Evolutionary conservation across 2,113 vertebrate genomes (phyloP).

Genomic region (Oncorhynchus nerka): DNA sequence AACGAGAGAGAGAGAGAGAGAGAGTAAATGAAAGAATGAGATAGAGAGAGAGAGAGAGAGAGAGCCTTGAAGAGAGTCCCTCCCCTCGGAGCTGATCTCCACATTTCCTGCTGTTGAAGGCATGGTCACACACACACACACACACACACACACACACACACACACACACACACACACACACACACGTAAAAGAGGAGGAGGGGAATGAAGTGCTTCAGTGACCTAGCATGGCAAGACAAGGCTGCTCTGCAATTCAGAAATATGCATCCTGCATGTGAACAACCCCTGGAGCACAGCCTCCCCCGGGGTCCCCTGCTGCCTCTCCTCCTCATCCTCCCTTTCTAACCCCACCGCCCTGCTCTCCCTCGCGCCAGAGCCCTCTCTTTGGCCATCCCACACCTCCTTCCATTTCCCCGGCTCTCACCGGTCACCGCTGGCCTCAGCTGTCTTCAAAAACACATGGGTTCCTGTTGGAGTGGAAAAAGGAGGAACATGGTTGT

Average conservation of each 20-base stretch:
- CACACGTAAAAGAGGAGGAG: not conserved
- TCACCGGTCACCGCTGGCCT: slow-evolving; percentile 8
- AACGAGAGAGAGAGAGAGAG: slow-evolving; percentile 19
- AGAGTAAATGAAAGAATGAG: slow-evolving; percentile 47
- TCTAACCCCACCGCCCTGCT: not conserved
- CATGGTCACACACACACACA: not conserved
- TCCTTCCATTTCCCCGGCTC: slow-evolving; percentile 4
- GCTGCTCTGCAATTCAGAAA: slow-evolving; percentile 72
- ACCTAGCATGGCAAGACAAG: slow-evolving; percentile 59
- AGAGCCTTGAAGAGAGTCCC: slow-evolving; percentile 15
- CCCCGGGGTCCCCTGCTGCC: slow-evolving; percentile 49
- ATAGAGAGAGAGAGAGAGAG: not conserved
- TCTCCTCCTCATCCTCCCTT: slow-evolving; percentile 22
- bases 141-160: slow-evolving; percentile 15
- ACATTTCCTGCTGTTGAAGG: slow-evolving; percentile 35
- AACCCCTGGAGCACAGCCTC: slow-evolving; percentile 64
- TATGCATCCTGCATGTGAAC: slow-evolving; percentile 76
- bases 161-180: slow-evolving; percentile 20
- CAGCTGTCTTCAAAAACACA: slow-evolving; percentile 36
- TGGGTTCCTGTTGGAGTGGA: slow-evolving; percentile 1
- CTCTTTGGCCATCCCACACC: slow-evolving; percentile 20
- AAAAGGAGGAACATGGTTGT: not conserved
- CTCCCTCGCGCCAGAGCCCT: not conserved
- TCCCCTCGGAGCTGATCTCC: slow-evolving; percentile 42
- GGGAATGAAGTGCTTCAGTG: slow-evolving; percentile 60